Conservation (phyloP, 2,113 vertebrate genomes). For the Gavialis gangeticus region DNA sequence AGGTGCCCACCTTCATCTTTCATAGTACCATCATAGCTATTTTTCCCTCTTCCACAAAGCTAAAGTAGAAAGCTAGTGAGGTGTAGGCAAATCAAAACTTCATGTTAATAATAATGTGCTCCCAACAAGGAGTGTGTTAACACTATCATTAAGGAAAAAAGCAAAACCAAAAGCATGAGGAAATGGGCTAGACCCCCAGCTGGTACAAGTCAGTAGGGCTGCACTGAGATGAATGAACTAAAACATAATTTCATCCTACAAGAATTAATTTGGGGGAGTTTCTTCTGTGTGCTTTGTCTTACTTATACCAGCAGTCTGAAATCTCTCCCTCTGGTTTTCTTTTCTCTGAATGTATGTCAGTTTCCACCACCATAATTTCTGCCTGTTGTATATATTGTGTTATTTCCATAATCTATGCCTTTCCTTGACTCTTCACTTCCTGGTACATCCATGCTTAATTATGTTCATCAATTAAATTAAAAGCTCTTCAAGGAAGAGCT, state of each 20-base stretch:
- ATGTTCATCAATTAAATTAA: background rate
- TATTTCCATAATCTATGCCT: background rate
- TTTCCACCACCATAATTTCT: too few species aligned
- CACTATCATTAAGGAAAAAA: slow-evolving; percentile 52
- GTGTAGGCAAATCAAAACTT: background rate
- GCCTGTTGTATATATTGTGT: too few species aligned
- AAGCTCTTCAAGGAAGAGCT: background rate
- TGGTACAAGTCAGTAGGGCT: slow-evolving; percentile 20
- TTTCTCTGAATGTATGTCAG: slow-evolving; percentile 14
- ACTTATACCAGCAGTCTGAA: background rate
- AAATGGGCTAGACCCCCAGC: slow-evolving; percentile 25
- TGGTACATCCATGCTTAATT: slow-evolving; percentile 5
- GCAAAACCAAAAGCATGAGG: slow-evolving; percentile 40
- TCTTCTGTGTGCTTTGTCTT: slow-evolving; percentile 39
- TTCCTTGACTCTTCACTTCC: background rate
- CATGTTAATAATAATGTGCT: background rate
- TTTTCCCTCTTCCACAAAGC: background rate
- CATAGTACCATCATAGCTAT: background rate
- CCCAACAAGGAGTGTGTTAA: slow-evolving; percentile 22
- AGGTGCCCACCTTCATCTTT: background rate
- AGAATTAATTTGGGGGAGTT: slow-evolving; percentile 51
- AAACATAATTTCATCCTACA: slow-evolving; percentile 23
- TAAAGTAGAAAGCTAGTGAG: background rate
- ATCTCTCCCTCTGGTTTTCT: slow-evolving; percentile 6
- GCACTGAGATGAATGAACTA: background rate